Conservation (phyloP, 1,140 invertebrate species). For the Zaprionus africanus region DNA sequence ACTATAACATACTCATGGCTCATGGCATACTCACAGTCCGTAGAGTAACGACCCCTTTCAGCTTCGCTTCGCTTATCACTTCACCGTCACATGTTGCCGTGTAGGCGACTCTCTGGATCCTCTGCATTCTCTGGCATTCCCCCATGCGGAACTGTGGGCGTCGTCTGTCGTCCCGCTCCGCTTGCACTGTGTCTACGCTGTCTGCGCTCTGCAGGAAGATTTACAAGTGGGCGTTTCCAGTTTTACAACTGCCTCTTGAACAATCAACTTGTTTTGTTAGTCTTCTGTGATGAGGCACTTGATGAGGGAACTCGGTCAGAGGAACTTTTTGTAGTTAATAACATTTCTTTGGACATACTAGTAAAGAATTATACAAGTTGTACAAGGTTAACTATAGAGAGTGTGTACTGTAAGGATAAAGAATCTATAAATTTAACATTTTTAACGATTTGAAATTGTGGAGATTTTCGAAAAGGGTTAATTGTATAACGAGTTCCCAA, state of each 20-base stretch:
- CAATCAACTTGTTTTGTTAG: not conserved
- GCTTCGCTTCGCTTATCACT: not conserved
- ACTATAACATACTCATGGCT: not conserved
- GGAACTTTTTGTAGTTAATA: too few species aligned
- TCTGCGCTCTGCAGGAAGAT: not conserved
- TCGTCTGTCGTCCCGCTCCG: not conserved
- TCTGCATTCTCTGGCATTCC: not conserved
- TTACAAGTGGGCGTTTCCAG: constrained; percentile 3
- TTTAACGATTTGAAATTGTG: too few species aligned
- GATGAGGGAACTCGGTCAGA: not conserved
- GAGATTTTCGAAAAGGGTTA: too few species aligned
- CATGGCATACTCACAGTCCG: not conserved
- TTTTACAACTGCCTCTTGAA: not conserved
- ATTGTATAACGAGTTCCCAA: too few species aligned
- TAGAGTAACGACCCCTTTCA: not conserved
- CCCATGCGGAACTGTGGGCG: not conserved
- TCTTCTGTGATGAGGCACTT: not conserved
- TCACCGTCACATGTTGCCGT: not conserved
- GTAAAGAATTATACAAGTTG: too few species aligned
- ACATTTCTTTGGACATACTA: too few species aligned
- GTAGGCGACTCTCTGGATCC: not conserved
- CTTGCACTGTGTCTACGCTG: not conserved
- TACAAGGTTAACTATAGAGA: too few species aligned
- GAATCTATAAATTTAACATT: too few species aligned
- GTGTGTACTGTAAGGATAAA: too few species aligned